Percentiles rank a stretch among this genome's conserved stretches.
Conservation (phyloP, 2,113 vertebrate species). For the Cairina moschata region DNA sequence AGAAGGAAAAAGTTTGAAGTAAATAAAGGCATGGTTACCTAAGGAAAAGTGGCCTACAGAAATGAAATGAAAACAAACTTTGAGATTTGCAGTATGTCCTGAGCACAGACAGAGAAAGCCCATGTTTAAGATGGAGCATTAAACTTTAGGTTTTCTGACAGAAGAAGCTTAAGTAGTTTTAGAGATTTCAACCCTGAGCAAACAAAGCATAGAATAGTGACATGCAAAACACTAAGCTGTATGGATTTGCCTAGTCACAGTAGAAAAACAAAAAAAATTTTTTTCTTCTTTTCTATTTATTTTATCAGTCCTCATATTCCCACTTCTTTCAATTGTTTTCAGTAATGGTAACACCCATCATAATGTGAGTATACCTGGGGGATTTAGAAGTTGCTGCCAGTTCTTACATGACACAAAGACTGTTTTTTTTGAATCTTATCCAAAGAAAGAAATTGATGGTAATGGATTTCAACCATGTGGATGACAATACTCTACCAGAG, state of each 20-base stretch:
- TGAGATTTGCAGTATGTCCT: neutral
- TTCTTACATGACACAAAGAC: neutral
- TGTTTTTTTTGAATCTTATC: neutral
- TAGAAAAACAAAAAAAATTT: neutral
- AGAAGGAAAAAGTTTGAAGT: neutral
- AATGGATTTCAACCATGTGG: neutral
- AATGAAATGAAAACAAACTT: neutral
- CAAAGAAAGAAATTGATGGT: neutral
- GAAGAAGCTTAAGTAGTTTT: neutral
- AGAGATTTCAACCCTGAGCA: neutral
- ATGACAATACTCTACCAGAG: neutral
- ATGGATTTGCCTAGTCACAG: neutral
- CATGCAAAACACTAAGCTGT: rapidly evolving
- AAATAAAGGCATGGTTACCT: neutral
- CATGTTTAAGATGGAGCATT: neutral
- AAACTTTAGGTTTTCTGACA: neutral
- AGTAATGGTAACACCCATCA: neutral
- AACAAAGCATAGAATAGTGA: neutral
- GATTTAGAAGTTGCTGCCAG: neutral
- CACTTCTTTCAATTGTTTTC: neutral
- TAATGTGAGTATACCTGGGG: neutral
- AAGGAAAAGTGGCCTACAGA: neutral
- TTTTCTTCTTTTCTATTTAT: neutral
- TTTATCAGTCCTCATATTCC: neutral
- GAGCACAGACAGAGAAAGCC: neutral